A percentile compares a stretch with the other conserved stretches of the same genome.
phyloP scores from a whole-genome alignment of 2,113 vertebrate genomes.

The Thunnus thynnus region DNA sequence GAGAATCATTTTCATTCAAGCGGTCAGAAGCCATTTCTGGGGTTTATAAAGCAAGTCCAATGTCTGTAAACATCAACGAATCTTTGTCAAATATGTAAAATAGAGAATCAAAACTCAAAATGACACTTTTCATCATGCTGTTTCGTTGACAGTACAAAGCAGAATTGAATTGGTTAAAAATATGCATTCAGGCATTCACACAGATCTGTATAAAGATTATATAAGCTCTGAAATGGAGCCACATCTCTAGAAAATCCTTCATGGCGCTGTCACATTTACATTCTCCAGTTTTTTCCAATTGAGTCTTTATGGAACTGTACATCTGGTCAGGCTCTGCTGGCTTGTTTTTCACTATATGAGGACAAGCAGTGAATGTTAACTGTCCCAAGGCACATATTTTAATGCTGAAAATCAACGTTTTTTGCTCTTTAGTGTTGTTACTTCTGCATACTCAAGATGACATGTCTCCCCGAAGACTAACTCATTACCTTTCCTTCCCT shows the following conservation, averaged over 20 bases:
- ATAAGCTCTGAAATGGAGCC: constrained; percentile 50
- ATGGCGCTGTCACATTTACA: constrained; percentile 53
- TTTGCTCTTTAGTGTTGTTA: constrained; percentile 26
- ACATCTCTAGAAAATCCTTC: constrained; percentile 44
- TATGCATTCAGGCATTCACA: constrained; percentile 25
- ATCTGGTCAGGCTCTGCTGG: constrained; percentile 43
- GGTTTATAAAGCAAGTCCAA: too few species aligned
- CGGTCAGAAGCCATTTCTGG: too few species aligned
- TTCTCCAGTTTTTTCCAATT: constrained; percentile 14
- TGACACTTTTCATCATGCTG: not conserved
- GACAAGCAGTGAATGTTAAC: constrained; percentile 18
- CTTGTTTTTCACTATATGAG: constrained; percentile 17
- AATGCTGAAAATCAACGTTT: constrained; percentile 41
- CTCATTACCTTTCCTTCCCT: constrained; percentile 56
- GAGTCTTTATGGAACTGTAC: constrained; percentile 39
- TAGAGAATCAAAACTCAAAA: not conserved
- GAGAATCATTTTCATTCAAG: too few species aligned
- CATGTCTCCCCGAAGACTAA: constrained; percentile 48
- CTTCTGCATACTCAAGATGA: constrained; percentile 46
- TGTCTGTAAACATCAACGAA: not conserved
- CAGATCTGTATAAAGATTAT: constrained; percentile 44
- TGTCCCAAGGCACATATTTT: constrained; percentile 17
- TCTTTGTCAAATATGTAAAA: not conserved
- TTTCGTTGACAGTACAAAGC: constrained; percentile 32
- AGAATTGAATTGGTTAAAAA: constrained; percentile 21